These are phyloP conservation scores for Tragelaphus strepsiceros DNA, from an alignment of 2,113 vertebrate species.

Conservation along the genomic window DNA sequence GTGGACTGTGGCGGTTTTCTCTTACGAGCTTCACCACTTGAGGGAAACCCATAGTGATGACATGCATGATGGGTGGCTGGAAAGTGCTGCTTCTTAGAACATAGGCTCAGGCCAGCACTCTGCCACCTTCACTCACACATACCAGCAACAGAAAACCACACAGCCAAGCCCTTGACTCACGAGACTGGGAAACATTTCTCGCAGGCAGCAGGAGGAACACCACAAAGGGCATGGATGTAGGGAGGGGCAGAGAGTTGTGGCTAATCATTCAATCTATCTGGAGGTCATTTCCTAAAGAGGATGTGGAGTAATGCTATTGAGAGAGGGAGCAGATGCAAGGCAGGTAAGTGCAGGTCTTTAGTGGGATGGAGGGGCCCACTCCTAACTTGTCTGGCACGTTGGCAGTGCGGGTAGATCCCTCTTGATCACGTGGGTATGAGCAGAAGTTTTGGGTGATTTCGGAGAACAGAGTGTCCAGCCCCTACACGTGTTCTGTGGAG, in stretches of 20 bases:
- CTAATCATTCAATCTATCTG: background rate
- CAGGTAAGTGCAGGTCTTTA: background rate
- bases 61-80: background rate
- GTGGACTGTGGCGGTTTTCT: background rate
- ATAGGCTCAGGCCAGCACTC: background rate
- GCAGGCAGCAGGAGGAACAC: background rate
- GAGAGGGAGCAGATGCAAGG: background rate
- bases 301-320: background rate
- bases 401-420: background rate
- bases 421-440: background rate
- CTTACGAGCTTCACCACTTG: background rate
- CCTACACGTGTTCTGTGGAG: background rate
- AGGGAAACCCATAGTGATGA: background rate
- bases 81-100: background rate
- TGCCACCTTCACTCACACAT: background rate
- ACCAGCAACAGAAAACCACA: background rate
- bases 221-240: background rate
- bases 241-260: background rate
- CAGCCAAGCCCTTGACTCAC: accelerated
- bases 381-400: background rate
- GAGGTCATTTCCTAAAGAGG: background rate
- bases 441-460: background rate
- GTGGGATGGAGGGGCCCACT: background rate
- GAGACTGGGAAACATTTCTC: background rate
- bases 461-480: background rate